A percentile compares a stretch with the other conserved stretches of the same genome.
phyloP scores from a whole-genome alignment of 2,113 vertebrate genomes.

The Cryptoleucopteryx plumbea region DNA sequence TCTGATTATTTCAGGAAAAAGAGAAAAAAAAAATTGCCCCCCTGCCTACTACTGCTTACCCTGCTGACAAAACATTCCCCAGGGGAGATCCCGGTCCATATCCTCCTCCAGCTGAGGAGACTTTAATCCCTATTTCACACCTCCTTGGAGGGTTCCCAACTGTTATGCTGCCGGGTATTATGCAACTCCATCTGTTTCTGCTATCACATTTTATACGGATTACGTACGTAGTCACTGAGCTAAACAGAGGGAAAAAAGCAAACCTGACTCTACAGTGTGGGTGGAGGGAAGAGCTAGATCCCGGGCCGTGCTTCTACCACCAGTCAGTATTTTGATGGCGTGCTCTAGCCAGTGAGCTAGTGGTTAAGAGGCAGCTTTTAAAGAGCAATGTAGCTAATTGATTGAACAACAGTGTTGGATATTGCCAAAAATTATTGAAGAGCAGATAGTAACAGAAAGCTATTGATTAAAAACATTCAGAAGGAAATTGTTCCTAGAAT shows the following conservation, averaged over 20 bases:
- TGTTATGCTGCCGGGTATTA: background rate
- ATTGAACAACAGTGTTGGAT: background rate
- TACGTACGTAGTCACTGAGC: background rate
- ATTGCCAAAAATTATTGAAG: background rate
- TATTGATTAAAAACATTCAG: background rate
- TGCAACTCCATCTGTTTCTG: background rate
- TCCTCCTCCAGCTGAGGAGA: background rate
- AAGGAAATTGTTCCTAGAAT: background rate
- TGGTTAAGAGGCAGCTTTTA: background rate
- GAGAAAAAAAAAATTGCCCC: fast-evolving
- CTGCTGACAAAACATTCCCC: background rate
- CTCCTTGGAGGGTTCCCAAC: background rate
- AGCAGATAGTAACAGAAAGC: background rate
- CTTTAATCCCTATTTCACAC: background rate
- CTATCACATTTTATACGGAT: background rate
- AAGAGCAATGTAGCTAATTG: background rate
- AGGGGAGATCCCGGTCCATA: background rate
- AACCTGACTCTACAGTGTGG: background rate
- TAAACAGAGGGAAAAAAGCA: background rate
- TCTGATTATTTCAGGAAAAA: background rate
- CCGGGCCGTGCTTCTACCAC: background rate
- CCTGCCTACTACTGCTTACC: background rate
- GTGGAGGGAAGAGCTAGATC: background rate
- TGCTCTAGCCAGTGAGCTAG: background rate
- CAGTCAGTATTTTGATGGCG: background rate